phyloP scores from a whole-genome alignment of 2,888 invertebrate species.

The Argyra leucocephala region DNA sequence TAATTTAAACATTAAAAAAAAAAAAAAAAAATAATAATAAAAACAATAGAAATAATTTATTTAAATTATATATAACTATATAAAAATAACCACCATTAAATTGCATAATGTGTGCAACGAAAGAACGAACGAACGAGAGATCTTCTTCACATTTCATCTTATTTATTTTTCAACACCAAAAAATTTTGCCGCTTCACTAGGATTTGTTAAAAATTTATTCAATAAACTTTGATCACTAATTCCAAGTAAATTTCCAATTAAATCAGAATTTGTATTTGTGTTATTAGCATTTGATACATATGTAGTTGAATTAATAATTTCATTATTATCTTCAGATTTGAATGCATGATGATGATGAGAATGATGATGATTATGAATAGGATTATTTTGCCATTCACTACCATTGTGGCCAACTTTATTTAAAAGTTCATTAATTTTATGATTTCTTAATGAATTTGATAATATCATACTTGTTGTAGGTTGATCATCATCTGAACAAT shows the following conservation, averaged over 20 bases:
- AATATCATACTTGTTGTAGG: slow-evolving; percentile 21
- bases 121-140: too few relatives aligned
- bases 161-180: slow-evolving; percentile 65
- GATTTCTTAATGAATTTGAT: slow-evolving; percentile 27
- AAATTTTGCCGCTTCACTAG: slow-evolving; percentile 78
- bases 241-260: slow-evolving; percentile 82
- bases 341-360: slow-evolving; percentile 35
- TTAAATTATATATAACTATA: too few relatives aligned
- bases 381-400: slow-evolving; percentile 27
- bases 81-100: too few relatives aligned
- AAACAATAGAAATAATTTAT: too few relatives aligned
- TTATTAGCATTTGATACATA: slow-evolving; percentile 8
- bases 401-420: slow-evolving; percentile 36
- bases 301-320: neutral
- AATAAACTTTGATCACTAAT: slow-evolving; percentile 77
- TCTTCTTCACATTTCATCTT: neutral
- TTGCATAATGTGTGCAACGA: too few relatives aligned
- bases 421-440: slow-evolving; percentile 38
- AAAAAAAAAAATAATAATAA: too few relatives aligned
- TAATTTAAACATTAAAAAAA: neutral
- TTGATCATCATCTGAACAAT: slow-evolving; percentile 43
- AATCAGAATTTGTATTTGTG: slow-evolving; percentile 49
- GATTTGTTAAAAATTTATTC: slow-evolving; percentile 71
- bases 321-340: slow-evolving; percentile 17
- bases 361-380: slow-evolving; percentile 32